Evolutionary conservation across 2,113 vertebrate genomes (phyloP), one percentile per base, ranked within the genome.

Genomic region (Setophaga petechia): DNA sequence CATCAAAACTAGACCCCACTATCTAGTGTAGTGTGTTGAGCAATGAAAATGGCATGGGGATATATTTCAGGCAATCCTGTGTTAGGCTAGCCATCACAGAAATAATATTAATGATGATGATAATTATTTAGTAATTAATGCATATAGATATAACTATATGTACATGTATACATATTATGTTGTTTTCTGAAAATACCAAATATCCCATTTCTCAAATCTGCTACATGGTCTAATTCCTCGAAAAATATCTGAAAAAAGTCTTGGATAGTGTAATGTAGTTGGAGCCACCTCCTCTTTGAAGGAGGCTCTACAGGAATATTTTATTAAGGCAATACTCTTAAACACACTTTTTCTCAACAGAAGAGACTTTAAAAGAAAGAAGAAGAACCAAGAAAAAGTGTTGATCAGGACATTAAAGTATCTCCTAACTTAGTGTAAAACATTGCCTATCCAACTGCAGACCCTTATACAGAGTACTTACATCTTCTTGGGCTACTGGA

Each of bases 71-170:
- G 12, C 27, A 88, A 30, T 76, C 90, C 37, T 75, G 7, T 71
- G 35, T 47, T 18, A 65, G 17, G 11, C 35, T 65, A 30, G 25
- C 14, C 17, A 49, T 65, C 25, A 43, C 51, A 43, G 4, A 9
- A 43, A 23, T 44, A 71, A n/a, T 37, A 37, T 10, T 58, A 35
- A 43, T 65, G 21, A 37, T 41, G 12, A 49, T 66, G 16, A 20
- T 63, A 47, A 18, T 57, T n/a, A 47, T 23, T 65, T 47, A 35
- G 7, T 72, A 88, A 51, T 41, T 24, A 49, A n/a, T 49, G 24
- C 15, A 30, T 24, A 23, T 30, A 41, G 1, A 0, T 57, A 41
- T 30, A 57, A 12, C 12, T 41, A 33, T 31, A 41, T 21, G 1
- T 55, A 33, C 46, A 30, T 8, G 1, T 54, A 11, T 51, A 15